phyloP scores from a whole-genome alignment of 2,797 vertebrate species.

The Setipinna tenuifilis region DNA sequence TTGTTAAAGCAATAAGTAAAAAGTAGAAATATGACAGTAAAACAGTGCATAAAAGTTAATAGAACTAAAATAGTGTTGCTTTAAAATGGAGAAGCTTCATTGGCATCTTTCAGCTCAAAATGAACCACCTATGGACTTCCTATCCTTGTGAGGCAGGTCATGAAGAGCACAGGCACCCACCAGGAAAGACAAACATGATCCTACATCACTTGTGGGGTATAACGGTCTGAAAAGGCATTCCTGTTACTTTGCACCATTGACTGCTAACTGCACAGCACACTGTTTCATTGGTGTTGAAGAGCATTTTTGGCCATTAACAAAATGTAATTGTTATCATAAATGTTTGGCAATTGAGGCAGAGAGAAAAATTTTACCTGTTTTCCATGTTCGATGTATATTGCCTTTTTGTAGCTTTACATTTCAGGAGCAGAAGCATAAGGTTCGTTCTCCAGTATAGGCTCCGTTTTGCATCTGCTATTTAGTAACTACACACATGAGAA shows the following conservation, averaged over 20 bases:
- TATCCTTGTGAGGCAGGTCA: not conserved
- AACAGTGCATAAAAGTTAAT: no score
- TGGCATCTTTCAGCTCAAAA: not conserved
- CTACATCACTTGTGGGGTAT: not conserved
- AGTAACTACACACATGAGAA: constrained; percentile 41
- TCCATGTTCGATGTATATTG: not conserved
- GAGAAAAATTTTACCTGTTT: not conserved
- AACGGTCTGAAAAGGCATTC: not conserved
- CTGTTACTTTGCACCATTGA: not conserved
- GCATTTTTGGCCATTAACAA: not conserved
- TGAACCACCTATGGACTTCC: no score
- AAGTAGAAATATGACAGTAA: no score
- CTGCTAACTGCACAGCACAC: not conserved
- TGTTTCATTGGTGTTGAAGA: not conserved
- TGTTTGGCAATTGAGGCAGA: not conserved
- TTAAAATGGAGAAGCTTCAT: not conserved
- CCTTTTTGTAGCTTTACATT: not conserved
- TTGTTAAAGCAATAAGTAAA: no score
- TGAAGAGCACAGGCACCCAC: not conserved
- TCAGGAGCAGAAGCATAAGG: not conserved
- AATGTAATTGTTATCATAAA: not conserved
- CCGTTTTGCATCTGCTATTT: constrained; percentile 30
- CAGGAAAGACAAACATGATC: not conserved
- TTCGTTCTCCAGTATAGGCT: not conserved
- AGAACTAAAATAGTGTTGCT: no score